Conservation (phyloP, 1,140 invertebrate species). For the Caerostris extrusa region DNA sequence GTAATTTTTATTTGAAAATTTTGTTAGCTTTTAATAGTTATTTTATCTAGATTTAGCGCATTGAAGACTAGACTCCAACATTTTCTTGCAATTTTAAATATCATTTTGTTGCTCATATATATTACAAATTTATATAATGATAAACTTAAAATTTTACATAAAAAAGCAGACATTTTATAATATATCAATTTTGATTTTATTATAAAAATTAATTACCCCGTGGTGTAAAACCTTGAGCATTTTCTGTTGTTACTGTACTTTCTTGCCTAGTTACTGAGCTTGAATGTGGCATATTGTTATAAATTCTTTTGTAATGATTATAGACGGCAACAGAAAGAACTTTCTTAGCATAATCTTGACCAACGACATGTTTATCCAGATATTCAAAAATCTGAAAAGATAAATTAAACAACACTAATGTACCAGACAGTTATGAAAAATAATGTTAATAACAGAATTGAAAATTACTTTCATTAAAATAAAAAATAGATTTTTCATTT, state of each 20-base stretch:
- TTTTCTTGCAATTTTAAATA: too few relatives aligned
- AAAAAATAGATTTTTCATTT: not conserved
- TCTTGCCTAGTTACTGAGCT: constrained; percentile 76
- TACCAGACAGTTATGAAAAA: not conserved
- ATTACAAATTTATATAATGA: too few relatives aligned
- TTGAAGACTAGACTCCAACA: too few relatives aligned
- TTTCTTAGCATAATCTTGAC: constrained; percentile 99
- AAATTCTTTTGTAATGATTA: constrained; percentile 99
- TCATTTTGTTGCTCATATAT: too few relatives aligned
- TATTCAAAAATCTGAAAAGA: constrained; percentile 93
- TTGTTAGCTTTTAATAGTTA: too few relatives aligned
- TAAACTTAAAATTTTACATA: too few relatives aligned
- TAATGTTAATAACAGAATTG: not conserved
- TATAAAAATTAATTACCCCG: constrained; percentile 84
- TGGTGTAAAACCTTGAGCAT: constrained; percentile 87
- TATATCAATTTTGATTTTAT: too few relatives aligned
- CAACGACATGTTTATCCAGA: constrained; percentile 97
- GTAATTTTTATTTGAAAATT: too few relatives aligned
- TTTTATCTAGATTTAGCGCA: too few relatives aligned
- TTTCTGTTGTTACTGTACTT: constrained; percentile 84
- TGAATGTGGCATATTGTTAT: constrained; percentile 91
- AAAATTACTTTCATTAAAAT: too few relatives aligned
- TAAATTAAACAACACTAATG: not conserved
- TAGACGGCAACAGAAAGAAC: constrained; percentile 99
- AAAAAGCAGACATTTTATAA: too few relatives aligned